phyloP scores from a whole-genome alignment of 2,888 invertebrate species.

The Lithophane semibrunnea region DNA sequence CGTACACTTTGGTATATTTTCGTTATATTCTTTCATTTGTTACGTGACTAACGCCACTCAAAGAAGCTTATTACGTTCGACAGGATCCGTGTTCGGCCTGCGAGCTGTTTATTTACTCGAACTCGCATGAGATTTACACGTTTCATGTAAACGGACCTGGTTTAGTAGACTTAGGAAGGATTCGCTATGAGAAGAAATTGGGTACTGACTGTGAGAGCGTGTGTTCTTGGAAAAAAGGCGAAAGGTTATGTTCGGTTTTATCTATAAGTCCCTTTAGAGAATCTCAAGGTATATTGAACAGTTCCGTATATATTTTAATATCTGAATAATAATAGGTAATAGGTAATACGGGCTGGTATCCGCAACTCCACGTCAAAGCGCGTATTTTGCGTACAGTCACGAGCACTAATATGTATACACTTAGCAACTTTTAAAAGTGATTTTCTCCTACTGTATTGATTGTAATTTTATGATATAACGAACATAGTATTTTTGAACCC shows the following conservation, averaged over 20 bases:
- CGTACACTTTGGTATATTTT: conserved; percentile 72
- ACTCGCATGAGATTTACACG: conserved; percentile 62
- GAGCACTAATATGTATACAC: no score
- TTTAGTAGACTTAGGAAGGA: conserved; percentile 55
- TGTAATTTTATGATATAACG: no score
- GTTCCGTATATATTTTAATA: background rate
- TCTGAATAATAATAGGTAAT: background rate
- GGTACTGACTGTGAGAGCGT: background rate
- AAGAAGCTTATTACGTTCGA: conserved; percentile 79
- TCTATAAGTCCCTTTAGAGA: background rate
- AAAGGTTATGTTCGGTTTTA: background rate
- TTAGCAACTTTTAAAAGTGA: no score
- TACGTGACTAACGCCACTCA: conserved; percentile 79
- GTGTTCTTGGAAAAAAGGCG: conserved; percentile 8
- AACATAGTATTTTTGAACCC: no score
- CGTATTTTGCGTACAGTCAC: no score
- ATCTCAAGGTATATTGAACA: background rate
- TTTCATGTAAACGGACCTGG: conserved; percentile 58
- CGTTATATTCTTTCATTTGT: conserved; percentile 74
- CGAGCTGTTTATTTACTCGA: conserved; percentile 66
- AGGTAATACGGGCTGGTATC: no score
- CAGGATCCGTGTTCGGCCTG: conserved; percentile 68
- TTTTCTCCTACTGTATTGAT: no score
- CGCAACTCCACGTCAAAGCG: no score
- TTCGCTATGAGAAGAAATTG: conserved; percentile 35